These are phyloP conservation scores for Propithecus perrieri DNA, from an alignment of 2,797 vertebrate species.

Conservation along the genomic window DNA sequence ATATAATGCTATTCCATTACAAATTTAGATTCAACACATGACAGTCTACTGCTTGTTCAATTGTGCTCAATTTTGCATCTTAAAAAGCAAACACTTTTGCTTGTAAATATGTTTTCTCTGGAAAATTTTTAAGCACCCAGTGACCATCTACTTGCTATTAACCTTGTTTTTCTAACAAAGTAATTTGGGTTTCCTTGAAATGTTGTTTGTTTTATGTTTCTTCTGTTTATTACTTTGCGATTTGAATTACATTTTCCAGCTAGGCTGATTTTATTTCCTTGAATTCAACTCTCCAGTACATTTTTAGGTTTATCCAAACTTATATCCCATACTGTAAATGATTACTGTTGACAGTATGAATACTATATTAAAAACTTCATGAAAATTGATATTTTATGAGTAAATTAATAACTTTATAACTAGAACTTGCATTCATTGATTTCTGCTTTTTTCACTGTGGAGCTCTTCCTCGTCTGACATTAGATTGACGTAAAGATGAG, in stretches of 20 bases:
- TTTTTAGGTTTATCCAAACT: neutral
- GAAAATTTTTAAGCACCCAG: conserved; percentile 24
- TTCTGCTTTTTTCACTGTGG: neutral
- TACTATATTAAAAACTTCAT: neutral
- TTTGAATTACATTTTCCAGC: neutral
- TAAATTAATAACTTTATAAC: neutral
- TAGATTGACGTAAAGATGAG: neutral
- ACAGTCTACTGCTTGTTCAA: neutral
- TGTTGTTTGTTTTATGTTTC: conserved; percentile 19
- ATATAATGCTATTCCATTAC: neutral
- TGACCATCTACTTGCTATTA: conserved; percentile 29
- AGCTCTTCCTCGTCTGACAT: neutral
- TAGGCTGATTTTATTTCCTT: neutral
- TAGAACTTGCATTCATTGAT: neutral
- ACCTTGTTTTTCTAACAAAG: conserved; percentile 3
- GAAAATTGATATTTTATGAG: neutral
- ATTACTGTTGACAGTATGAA: neutral
- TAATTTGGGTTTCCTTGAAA: conserved; percentile 47
- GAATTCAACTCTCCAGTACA: neutral
- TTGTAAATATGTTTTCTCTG: conserved; percentile 49
- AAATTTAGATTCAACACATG: conserved; percentile 19
- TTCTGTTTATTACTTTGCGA: conserved; percentile 14
- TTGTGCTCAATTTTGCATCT: conserved; percentile 22
- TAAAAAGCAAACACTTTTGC: conserved; percentile 45
- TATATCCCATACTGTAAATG: neutral